Base-by-base conservation (phyloP, 2,888 invertebrate genomes). In the Nysson spinosus region DNA sequence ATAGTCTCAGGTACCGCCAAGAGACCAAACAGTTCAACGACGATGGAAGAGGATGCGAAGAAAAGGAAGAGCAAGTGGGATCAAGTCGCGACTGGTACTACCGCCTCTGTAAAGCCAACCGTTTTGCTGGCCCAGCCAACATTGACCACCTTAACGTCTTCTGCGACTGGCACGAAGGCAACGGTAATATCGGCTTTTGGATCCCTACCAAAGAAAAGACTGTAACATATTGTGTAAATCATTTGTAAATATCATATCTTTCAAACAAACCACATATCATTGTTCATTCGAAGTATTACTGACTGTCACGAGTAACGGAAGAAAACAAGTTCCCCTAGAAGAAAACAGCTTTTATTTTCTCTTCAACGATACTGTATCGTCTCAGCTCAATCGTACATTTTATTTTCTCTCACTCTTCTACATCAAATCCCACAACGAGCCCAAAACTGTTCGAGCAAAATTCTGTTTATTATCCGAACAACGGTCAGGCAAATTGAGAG, bases 111-210 rank as follows among this genome's bases (percentile, higher is more conserved):
- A 19, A 93, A 93, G 80, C 92, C 93, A 46, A 91, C 92, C 0
- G 91, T 93, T 1, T 88, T 94, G 5, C 89, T 94, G 7, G 85
- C 86, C 5, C 93, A 93, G 81, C 92, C 93, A 28, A 92, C 95
- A 0, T 88, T 95, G 12, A 95, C 95, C 0, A 92, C 94, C 0
- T 88, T 95, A 30, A 95, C 96, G 0, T 92, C 93, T 7, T 93
- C 93, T 40, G 94, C 93, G 0, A 95, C 96, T 0, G 96, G 96
- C 30, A 96, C 96, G 2, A 97, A 96, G 86, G 93, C 96, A 11
- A 97, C 96, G 0, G 94, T 97, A 34, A 97, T 97, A 80, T 96
- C 96, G 16, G 97, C 97, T 17, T 96, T 96, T 88, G 97, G 97
- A 20, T 95, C 95, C 11, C 89, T 97, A 73, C 94, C 95, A 5